Evolutionary conservation across 2,888 invertebrate species (phyloP).

Genomic region (Monopis laevigella): DNA sequence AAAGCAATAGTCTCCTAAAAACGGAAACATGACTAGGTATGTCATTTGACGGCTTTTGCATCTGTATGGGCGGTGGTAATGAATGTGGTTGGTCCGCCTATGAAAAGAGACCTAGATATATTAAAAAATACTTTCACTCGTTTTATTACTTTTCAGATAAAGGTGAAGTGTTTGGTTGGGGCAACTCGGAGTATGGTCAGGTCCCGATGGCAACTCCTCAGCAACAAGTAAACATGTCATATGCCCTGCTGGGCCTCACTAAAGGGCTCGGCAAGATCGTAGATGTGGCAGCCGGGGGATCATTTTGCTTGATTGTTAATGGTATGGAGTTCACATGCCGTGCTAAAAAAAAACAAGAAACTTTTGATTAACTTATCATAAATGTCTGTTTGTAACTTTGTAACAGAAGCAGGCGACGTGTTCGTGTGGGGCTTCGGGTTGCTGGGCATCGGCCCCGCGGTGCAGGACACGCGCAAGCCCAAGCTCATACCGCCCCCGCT

Average conservation of each 20-base stretch:
- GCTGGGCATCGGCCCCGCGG: constrained; percentile 87
- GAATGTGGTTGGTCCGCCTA: no score
- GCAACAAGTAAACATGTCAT: constrained; percentile 80
- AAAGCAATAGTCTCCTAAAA: no score
- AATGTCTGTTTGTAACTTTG: no score
- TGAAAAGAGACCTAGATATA: no score
- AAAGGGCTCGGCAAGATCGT: constrained; percentile 77
- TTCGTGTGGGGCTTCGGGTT: constrained; percentile 96
- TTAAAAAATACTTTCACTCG: no score
- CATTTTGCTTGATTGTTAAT: constrained; percentile 85
- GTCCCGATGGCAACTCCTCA: constrained; percentile 60
- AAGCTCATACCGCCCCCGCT: constrained; percentile 79
- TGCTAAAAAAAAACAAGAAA: no score
- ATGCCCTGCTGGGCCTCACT: constrained; percentile 67
- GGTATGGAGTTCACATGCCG: no score
- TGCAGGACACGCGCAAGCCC: constrained; percentile 72
- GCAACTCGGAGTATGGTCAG: constrained; percentile 94
- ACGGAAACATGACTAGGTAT: no score
- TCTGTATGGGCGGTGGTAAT: no score
- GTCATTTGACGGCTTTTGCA: no score
- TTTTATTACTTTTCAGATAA: constrained; percentile 66
- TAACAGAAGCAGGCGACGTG: constrained; percentile 81
- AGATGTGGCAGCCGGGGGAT: constrained; percentile 87
- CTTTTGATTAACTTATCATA: no score
- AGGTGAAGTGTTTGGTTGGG: constrained; percentile 96